A percentile compares a stretch with the other conserved stretches of the same genome.
phyloP scores from a whole-genome alignment of 2,888 invertebrate species.

The Caenorhabditis japonica region DNA sequence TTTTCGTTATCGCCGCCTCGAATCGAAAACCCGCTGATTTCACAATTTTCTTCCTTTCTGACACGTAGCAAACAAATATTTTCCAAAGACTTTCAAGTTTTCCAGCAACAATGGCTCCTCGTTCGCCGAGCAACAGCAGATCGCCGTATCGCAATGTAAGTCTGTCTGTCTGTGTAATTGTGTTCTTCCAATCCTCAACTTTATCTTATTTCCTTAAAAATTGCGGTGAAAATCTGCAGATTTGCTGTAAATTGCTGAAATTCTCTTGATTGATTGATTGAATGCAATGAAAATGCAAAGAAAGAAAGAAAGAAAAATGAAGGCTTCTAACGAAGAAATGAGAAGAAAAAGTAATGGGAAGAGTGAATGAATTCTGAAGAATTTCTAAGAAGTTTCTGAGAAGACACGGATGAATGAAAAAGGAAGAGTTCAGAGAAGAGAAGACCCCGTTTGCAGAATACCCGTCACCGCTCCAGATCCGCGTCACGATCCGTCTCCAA shows the following conservation, averaged over 20 bases:
- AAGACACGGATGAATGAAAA: not conserved
- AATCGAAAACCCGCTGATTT: too few relatives aligned
- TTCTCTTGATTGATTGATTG: not conserved
- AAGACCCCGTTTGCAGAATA: conserved; percentile 31
- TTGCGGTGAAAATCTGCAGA: conserved; percentile 11
- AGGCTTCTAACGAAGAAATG: not conserved
- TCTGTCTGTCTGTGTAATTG: not conserved
- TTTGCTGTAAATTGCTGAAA: too few relatives aligned
- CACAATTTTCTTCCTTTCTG: not conserved
- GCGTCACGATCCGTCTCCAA: conserved; percentile 13
- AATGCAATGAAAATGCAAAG: not conserved
- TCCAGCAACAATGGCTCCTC: conserved; percentile 9
- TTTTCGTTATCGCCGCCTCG: too few relatives aligned
- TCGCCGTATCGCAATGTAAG: conserved; percentile 10
- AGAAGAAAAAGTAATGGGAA: not conserved
- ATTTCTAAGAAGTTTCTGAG: not conserved
- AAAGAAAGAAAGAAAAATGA: conserved; percentile 10
- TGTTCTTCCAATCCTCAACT: not conserved
- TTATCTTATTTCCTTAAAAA: conserved; percentile 4
- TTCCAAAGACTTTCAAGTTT: too few relatives aligned
- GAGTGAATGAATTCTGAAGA: not conserved
- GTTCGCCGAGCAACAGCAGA: conserved; percentile 6
- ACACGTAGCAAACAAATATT: too few relatives aligned
- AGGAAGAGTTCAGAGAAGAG: not conserved
- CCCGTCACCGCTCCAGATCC: conserved; percentile 29